Percentiles rank a stretch among this genome's conserved stretches.
These are phyloP conservation scores for Porites cylindrica DNA, from an alignment of 92 coral and sea anemone species.

Conservation along the genomic window DNA sequence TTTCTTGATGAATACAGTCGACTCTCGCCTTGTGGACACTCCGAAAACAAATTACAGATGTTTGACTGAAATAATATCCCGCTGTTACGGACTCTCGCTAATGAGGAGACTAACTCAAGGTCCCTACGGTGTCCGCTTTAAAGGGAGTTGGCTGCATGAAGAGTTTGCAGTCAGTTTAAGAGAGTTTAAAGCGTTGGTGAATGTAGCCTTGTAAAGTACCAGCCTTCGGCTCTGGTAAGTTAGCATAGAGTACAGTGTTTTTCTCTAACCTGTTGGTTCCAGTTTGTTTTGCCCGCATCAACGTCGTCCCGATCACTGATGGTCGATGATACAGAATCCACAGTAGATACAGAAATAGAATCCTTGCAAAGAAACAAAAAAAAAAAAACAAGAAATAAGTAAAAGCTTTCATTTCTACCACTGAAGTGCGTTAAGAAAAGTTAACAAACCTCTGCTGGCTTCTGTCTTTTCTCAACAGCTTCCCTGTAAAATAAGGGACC, in stretches of 20 bases:
- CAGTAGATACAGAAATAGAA: conserved; percentile 30
- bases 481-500: conserved; percentile 75
- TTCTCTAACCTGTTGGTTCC: conserved; percentile 7
- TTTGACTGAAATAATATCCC: too few relatives aligned
- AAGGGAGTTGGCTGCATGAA: too few relatives aligned
- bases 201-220: too few relatives aligned
- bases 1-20: too few relatives aligned
- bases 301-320: conserved; percentile 17
- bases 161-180: too few relatives aligned
- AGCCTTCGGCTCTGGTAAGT: not conserved
- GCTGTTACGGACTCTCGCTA: too few relatives aligned
- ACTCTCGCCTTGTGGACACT: too few relatives aligned
- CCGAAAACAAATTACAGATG: too few relatives aligned
- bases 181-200: too few relatives aligned
- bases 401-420: not conserved
- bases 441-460: conserved; percentile 21
- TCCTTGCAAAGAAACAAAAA: not conserved
- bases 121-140: too few relatives aligned
- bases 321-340: conserved; percentile 31
- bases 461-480: conserved; percentile 54
- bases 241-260: not conserved
- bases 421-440: not conserved
- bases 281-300: conserved; percentile 28
- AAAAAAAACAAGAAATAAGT: not conserved
- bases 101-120: too few relatives aligned